Conservation (phyloP, 2,113 vertebrate genomes). For the Pungitius pungitius region DNA sequence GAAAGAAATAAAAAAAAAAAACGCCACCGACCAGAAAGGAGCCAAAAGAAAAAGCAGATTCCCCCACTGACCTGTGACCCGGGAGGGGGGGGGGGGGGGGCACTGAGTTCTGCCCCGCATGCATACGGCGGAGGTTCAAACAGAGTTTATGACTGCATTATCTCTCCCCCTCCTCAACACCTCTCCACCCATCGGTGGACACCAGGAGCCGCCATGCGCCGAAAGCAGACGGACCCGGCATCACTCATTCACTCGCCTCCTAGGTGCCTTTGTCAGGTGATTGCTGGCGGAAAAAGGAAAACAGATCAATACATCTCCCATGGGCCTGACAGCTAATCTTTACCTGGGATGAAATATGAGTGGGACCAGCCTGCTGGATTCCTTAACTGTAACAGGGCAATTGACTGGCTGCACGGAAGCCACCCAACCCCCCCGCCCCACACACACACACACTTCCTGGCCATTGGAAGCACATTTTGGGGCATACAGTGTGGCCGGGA, state of each 20-base stretch:
- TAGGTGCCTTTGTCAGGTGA: conserved; percentile 86
- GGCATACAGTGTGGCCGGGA: conserved; percentile 45
- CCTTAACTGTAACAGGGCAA: conserved; percentile 85
- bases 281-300: conserved; percentile 86
- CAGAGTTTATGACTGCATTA: conserved; percentile 80
- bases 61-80: conserved; percentile 65
- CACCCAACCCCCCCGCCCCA: too few species aligned
- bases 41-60: conserved; percentile 27
- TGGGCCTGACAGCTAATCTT: conserved; percentile 87
- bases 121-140: conserved; percentile 77
- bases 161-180: conserved; percentile 65
- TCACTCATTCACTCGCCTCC: conserved; percentile 83
- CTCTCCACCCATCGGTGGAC: conserved; percentile 74
- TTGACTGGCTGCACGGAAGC: conserved; percentile 76
- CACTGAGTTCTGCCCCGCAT: conserved; percentile 48
- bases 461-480: conserved; percentile 74
- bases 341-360: conserved; percentile 86
- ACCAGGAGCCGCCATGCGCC: conserved; percentile 59
- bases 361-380: conserved; percentile 79
- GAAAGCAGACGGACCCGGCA: conserved; percentile 72
- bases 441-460: conserved; percentile 73
- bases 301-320: conserved; percentile 88
- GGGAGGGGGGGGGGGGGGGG: conserved; percentile 21
- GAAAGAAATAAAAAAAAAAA: conserved; percentile 54
- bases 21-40: conserved; percentile 49